Conservation (phyloP, 2,888 invertebrate genomes). For the Saturnia japonica region DNA sequence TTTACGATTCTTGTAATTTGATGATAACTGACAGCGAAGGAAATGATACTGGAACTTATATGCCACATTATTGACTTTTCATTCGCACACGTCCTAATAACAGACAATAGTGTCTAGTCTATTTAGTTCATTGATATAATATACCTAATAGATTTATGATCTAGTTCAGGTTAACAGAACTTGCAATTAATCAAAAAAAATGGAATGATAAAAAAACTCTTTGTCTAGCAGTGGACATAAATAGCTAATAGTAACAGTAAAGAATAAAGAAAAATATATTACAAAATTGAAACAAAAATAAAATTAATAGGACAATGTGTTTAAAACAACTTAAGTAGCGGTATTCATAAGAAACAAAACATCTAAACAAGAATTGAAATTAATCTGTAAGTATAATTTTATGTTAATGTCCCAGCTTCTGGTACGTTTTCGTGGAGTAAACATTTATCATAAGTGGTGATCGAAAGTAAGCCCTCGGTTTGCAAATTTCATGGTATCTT, state of each 20-base stretch:
- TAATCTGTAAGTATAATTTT: slow-evolving; percentile 71
- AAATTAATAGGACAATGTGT: neutral
- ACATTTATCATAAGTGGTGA: slow-evolving; percentile 67
- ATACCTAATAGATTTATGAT: too few species aligned
- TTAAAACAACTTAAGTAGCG: neutral
- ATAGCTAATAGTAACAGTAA: neutral
- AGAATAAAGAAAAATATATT: neutral
- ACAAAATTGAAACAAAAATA: neutral
- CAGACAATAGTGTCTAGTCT: too few species aligned
- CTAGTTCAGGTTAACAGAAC: too few species aligned
- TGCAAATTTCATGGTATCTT: slow-evolving; percentile 55
- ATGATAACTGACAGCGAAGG: too few species aligned
- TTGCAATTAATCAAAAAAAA: too few species aligned
- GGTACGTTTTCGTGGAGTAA: slow-evolving; percentile 56
- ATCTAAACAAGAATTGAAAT: slow-evolving; percentile 42
- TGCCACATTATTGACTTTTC: too few species aligned
- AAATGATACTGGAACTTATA: too few species aligned
- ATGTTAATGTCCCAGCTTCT: slow-evolving; percentile 63
- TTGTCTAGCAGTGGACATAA: neutral
- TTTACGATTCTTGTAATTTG: too few species aligned
- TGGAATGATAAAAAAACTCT: neutral
- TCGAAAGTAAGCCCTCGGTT: slow-evolving; percentile 59
- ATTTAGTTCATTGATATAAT: too few species aligned
- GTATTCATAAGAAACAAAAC: slow-evolving; percentile 19
- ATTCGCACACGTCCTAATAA: too few species aligned